Evolutionary conservation across 2,797 vertebrate genomes (phyloP), one percentile per base, ranked within the genome.

Genomic region (Scolopax rusticola): DNA sequence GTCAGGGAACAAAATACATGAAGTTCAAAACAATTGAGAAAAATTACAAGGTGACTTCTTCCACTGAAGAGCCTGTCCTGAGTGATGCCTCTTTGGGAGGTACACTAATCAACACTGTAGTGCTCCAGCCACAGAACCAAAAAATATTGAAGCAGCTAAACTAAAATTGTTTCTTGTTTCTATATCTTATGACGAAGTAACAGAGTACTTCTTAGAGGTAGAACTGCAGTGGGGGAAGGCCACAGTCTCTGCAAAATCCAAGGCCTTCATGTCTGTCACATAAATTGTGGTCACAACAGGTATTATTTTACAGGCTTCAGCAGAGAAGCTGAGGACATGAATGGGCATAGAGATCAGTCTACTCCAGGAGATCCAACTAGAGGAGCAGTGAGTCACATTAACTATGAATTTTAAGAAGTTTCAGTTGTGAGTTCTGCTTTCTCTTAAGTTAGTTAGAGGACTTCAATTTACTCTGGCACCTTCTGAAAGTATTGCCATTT

Each of bases 301-400:
- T 56, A 6, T 18, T 84, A 23, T 17, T 41, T 88, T 65, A 14
- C 13, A 76, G 19, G 47, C 33, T 56, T 85, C 79, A 68, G 6
- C 30, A 59, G 71, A 68, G 65, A 75, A 54, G 8, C 20, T 80
- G 78, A 48, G 36, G 27, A 32, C 17, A 13, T 16, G 56, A 64
- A 61, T 48, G 3, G 6, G 8, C 8, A 7, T 8, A 27, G 38
- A 74, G 15, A 36, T 47, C 13, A 41, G 20, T 41, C 6, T 64
- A 0, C n/a, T 73, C 33, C 32, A 57, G 51, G 56, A 92, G n/a
- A 40, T 71, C n/a, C 24, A 56, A 1, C 33, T 45, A 24, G 32
- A 63, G 27, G 18, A 69, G 33, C 15, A 57, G 16, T 50, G 3
- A 2, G 0, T 51, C 12, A 21, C 0, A 0, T 41, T 61, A 54